Conservation (phyloP, 2,113 vertebrate species). For the Argyrosomus japonicus region DNA sequence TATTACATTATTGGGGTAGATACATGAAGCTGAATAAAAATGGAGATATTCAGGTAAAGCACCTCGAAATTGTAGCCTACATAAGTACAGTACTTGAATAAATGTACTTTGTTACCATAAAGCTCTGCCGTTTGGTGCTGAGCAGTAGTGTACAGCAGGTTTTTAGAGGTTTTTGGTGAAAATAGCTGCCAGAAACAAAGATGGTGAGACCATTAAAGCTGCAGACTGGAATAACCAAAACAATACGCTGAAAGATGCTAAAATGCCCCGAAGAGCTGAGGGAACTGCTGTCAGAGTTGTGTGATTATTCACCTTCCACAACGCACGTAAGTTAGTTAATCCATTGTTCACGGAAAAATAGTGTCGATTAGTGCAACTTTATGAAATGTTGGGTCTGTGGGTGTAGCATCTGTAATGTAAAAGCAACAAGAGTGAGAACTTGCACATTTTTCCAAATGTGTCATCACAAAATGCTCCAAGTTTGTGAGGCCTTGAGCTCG, state of each 20-base stretch:
- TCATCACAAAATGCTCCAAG: conserved; percentile 12
- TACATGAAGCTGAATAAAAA: neutral
- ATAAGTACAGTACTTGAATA: neutral
- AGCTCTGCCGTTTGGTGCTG: neutral
- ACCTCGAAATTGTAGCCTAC: neutral
- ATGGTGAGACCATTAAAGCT: too few species aligned
- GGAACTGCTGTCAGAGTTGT: neutral
- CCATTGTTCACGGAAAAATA: neutral
- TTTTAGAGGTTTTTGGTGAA: neutral
- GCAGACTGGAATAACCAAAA: neutral
- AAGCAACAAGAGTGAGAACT: conserved; percentile 9
- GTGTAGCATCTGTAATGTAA: neutral
- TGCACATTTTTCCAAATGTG: neutral
- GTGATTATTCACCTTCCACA: neutral
- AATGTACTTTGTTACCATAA: neutral
- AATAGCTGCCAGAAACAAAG: neutral
- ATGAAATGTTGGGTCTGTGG: neutral
- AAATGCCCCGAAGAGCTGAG: neutral
- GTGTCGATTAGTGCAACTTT: neutral
- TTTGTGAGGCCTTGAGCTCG: neutral
- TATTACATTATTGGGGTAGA: too few species aligned
- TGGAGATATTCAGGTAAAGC: neutral
- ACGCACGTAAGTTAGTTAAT: too few species aligned
- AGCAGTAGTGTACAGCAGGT: too few species aligned
- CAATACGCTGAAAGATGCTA: neutral